These are phyloP conservation scores for Falco naumanni DNA, from an alignment of 2,797 vertebrate genomes.

Conservation along the genomic window DNA sequence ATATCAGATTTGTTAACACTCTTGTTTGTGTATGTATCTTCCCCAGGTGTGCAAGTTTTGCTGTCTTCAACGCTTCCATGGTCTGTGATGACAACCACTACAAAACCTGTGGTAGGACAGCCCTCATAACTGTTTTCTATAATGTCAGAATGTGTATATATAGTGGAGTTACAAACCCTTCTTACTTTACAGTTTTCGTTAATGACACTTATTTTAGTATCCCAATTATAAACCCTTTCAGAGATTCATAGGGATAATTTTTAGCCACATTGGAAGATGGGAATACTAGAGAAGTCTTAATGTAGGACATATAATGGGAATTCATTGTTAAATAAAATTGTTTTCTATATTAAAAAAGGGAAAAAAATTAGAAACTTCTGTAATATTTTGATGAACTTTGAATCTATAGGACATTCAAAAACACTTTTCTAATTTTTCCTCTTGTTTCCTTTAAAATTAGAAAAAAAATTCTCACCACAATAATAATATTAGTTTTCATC, in stretches of 20 bases:
- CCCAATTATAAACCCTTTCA: neutral
- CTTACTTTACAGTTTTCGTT: neutral
- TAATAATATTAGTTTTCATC: neutral
- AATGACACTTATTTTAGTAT: neutral
- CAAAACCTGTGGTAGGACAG: slow-evolving; percentile 58
- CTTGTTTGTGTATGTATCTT: neutral
- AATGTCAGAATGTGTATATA: neutral
- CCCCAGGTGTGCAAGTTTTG: slow-evolving; percentile 60
- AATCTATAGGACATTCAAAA: neutral
- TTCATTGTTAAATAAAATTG: neutral
- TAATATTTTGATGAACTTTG: neutral
- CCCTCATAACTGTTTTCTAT: neutral
- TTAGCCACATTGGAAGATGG: neutral
- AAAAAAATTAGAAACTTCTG: neutral
- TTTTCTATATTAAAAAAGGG: neutral
- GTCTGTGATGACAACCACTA: neutral
- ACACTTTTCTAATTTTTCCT: neutral
- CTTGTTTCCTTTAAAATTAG: neutral
- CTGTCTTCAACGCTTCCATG: slow-evolving; percentile 18
- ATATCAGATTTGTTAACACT: neutral
- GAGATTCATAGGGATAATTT: neutral
- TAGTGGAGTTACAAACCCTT: neutral
- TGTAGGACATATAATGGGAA: neutral
- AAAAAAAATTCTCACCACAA: neutral
- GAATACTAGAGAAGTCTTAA: neutral